Base-by-base conservation (phyloP, 2,888 invertebrate genomes). In the Eupsilia transversa region DNA sequence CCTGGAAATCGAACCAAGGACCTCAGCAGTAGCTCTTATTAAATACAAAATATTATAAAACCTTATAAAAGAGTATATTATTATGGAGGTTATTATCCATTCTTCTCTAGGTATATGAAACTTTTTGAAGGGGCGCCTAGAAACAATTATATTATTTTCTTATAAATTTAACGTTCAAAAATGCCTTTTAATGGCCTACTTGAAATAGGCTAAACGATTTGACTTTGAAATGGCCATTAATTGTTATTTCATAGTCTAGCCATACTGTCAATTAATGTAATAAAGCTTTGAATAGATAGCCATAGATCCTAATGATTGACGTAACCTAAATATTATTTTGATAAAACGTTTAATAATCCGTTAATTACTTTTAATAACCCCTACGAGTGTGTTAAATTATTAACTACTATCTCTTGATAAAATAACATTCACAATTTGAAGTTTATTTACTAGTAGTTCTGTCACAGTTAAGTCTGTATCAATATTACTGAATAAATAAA, bases 321-420 rank as follows among this genome's bases (percentile, higher is more conserved):
- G 14, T n/a, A 27, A 54, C 54, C 30, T 43, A 46, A 6, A 6
- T 46, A 54, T 10, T 27, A 71, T 67, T 71, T 71, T 41, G 41
- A 65, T 30, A 54, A 30, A 33, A 52, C 41, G 17, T 41, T 66
- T 71, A 33, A 33, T n/a, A 30, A n/a, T 33, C 5, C 5, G 3
- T 41, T 43, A 33, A 14, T 67, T 43, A 30, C n/a, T 41, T 43
- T 0, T 43, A 67, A 54, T 54, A 17, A 54, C 33, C 20, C 41
- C 14, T 33, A 20, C 5, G 5, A 10, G 1, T n/a, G 12, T 52
- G 5, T n/a, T 10, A 2, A 38, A 64, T 52, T 52, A n/a, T 38
- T 17, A 17, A 23, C 33, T 27, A 23, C 3, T 49, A 30, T 23
- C 2, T 64, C 30, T 9, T 49, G 23, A 23, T 70, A 38, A 35